Percentiles rank a stretch among this genome's conserved stretches.
Conservation (phyloP, 2,113 vertebrate species). For the Ptyas mucosa region DNA sequence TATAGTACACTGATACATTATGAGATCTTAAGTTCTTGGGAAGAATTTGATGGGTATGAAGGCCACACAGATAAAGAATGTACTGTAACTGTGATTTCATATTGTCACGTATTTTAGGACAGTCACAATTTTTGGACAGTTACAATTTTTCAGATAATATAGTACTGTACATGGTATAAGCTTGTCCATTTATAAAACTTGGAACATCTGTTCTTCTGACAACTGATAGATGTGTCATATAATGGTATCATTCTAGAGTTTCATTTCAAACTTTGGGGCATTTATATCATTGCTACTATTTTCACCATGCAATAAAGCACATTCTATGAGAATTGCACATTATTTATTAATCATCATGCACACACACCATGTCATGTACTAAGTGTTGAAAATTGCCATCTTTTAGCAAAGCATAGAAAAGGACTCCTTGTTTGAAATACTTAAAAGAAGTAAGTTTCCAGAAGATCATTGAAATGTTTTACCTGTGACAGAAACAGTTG, state of each 20-base stretch:
- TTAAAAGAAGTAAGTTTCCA: background rate
- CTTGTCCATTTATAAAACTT: background rate
- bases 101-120: too few species aligned
- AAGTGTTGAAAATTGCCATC: background rate
- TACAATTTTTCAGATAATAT: background rate
- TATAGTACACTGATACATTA: background rate
- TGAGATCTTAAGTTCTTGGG: background rate
- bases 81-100: background rate
- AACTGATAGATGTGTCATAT: background rate
- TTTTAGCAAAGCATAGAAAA: background rate
- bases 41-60: background rate
- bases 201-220: background rate
- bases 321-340: background rate
- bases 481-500: background rate
- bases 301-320: background rate
- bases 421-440: background rate
- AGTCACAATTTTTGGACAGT: background rate
- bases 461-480: background rate
- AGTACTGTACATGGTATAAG: background rate
- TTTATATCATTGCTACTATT: background rate
- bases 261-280: background rate
- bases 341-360: background rate
- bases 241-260: background rate
- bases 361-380: background rate
- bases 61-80: background rate